Base-by-base conservation (phyloP, 2,888 invertebrate species). In the Patella caerulea region DNA sequence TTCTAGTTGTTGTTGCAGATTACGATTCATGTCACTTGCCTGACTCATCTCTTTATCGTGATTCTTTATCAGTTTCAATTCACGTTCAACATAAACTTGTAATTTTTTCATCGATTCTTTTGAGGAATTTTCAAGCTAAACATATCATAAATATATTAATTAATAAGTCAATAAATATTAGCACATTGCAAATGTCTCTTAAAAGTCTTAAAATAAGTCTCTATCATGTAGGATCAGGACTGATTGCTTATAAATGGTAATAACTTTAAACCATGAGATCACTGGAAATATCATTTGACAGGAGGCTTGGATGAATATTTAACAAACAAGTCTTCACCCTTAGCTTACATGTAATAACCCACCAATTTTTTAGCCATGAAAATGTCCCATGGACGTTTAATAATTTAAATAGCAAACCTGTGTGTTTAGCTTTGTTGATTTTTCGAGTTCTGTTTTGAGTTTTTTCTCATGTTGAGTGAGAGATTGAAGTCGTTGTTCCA, bases 11-110 rank as follows among this genome's bases (percentile, higher is more conserved):
- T 75, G 52, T 71, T 77, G 71, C 17, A 84, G 71, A n/a, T 79
- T 79, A 14, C 78, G 73, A 56, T 84, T 84, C 19, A 84, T 65
- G 29, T 83, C 82, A 3, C 79, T 76, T 12, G 81, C 79, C 56
- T 72, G 72, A 59, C 75, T 75, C 4, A 81, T 75, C 74, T 81
- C 78, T 17, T 71, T 78, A 29, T 79, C 75, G 59, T 81, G 80
- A 12, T 83, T 80, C 70, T 82, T 80, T 3, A 73, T 70, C 69
- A 84, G 34, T 65, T 83, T 78, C 65, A 81, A 76, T 70, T 84
- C 83, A 12, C 81, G 71, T 72, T 85, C 83, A 71, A 82, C 72
- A 69, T 80, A 80, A 34, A 53, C 74, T 52, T 77, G 80, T 11
- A 83, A 56, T 14, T 81, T 72, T 53, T 78, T 78, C 14, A 78